Evolutionary conservation across 37 sponge, comb jelly and placozoan genomes (phyloP).

Genomic region (Aplysina aerophoba): DNA sequence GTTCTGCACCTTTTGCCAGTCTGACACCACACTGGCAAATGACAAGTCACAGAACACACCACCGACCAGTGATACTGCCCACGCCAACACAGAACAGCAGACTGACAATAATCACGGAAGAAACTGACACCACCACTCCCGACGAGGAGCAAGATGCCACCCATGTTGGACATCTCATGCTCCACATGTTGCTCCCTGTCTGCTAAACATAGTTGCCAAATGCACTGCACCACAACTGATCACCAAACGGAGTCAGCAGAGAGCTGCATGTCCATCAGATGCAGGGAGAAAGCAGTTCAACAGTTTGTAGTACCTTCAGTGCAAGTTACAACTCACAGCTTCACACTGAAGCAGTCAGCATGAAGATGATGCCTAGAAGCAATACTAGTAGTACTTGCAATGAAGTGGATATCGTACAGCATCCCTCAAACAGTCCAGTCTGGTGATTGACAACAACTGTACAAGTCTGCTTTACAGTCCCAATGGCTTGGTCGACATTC

Average conservation of each 20-base stretch:
- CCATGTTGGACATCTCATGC: not conserved
- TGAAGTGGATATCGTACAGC: not conserved
- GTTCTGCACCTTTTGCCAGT: conserved; percentile 28
- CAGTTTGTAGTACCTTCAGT: no score
- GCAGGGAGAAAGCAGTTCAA: not conserved
- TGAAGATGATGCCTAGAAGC: no score
- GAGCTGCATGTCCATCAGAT: not conserved
- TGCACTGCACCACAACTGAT: not conserved
- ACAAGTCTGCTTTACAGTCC: not conserved
- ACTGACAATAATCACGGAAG: not conserved
- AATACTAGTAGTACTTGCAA: no score
- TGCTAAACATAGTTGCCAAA: not conserved
- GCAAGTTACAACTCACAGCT: no score
- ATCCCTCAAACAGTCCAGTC: not conserved
- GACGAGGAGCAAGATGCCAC: not conserved
- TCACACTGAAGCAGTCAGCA: no score
- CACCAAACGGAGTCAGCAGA: not conserved
- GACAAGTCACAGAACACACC: not conserved
- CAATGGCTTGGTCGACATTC: not conserved
- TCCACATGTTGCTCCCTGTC: not conserved
- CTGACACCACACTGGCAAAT: not conserved
- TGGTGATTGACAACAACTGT: not conserved
- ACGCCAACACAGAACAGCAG: conserved; percentile 11
- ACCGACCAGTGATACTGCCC: not conserved
- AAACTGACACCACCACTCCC: not conserved